phyloP scores from a whole-genome alignment of 2,888 invertebrate genomes.

The Lapara coniferarum region DNA sequence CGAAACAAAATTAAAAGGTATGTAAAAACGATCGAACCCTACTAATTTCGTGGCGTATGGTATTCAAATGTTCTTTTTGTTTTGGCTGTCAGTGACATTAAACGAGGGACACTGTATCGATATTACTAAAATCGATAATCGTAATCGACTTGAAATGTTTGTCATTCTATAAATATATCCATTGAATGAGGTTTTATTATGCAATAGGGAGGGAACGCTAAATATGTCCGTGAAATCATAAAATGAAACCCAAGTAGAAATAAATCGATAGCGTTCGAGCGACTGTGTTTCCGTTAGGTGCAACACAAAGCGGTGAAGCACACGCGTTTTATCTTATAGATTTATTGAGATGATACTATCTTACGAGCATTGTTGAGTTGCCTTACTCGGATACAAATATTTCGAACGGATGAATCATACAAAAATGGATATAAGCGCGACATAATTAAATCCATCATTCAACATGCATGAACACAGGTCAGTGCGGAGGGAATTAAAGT shows the following conservation, averaged over 20 bases:
- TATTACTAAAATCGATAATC: conserved; percentile 3
- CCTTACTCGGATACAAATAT: conserved; percentile 42
- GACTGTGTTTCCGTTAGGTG: conserved; percentile 60
- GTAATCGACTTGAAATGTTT: conserved; percentile 15
- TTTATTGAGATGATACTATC: conserved; percentile 79
- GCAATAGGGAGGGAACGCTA: conserved; percentile 13
- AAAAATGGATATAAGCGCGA: conserved; percentile 11
- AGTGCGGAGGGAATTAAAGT: conserved; percentile 55
- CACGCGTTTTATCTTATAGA: conserved; percentile 70
- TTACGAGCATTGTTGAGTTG: conserved; percentile 59
- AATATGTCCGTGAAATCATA: conserved; percentile 15
- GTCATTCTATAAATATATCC: conserved; percentile 9
- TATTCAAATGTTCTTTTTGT: conserved; percentile 54
- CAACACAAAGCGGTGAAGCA: conserved; percentile 45
- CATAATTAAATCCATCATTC: conserved; percentile 23
- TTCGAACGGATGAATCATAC: conserved; percentile 17
- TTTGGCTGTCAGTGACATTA: conserved; percentile 36
- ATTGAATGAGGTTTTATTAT: conserved; percentile 12
- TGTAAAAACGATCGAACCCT: conserved; percentile 76
- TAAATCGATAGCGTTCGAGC: conserved; percentile 52
- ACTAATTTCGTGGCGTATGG: conserved; percentile 81
- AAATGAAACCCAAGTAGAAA: conserved; percentile 31
- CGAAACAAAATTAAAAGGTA: conserved; percentile 82
- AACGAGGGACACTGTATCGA: conserved; percentile 11
- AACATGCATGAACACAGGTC: conserved; percentile 43